Evolutionary conservation across 2,113 vertebrate genomes (phyloP).

Genomic region (Merops nubicus): DNA sequence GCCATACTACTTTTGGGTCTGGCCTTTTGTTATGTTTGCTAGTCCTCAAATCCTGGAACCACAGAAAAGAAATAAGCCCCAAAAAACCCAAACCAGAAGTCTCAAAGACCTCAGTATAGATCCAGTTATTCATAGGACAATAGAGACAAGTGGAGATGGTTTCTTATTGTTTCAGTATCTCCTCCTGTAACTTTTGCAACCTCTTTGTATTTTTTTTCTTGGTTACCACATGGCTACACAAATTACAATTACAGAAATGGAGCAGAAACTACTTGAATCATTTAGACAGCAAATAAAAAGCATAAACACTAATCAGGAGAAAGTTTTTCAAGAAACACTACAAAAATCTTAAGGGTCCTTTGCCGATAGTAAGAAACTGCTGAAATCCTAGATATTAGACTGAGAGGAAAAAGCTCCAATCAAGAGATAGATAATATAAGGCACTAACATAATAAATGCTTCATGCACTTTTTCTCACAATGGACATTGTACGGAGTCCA

Average conservation of each 20-base stretch:
- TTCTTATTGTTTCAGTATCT: background rate
- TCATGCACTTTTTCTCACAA: background rate
- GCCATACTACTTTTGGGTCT: background rate
- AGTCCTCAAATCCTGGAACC: background rate
- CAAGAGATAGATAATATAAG: background rate
- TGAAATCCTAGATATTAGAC: no score
- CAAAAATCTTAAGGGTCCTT: background rate
- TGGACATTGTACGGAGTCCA: background rate
- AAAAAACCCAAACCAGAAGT: background rate
- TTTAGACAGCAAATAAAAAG: background rate
- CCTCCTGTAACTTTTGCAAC: background rate
- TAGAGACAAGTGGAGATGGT: background rate
- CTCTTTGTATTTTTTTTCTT: background rate
- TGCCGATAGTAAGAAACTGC: no score
- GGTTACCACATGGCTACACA: background rate
- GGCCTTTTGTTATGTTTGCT: background rate
- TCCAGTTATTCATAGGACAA: background rate
- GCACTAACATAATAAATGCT: background rate
- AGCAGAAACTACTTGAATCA: background rate
- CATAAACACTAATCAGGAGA: rapidly evolving
- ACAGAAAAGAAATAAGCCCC: background rate
- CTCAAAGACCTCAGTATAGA: background rate
- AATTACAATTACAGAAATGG: background rate
- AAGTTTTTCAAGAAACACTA: background rate
- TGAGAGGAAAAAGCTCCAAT: background rate